Percentiles rank a stretch among this genome's conserved stretches.
phyloP scores from a whole-genome alignment of 1,140 invertebrate species.

The Euwallacea similis region DNA sequence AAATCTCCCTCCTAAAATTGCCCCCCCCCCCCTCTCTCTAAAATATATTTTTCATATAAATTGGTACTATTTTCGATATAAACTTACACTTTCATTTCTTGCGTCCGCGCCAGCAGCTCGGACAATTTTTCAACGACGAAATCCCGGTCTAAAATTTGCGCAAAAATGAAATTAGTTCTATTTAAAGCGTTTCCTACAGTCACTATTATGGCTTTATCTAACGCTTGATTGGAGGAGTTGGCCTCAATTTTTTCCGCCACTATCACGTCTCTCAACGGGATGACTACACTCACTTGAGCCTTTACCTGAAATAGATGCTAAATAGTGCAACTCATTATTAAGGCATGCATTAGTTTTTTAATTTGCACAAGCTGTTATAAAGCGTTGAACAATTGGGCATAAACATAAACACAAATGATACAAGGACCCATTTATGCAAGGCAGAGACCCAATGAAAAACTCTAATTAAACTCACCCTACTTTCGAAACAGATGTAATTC shows the following conservation, averaged over 20 bases:
- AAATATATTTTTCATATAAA: too few species aligned
- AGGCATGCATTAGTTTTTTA: too few species aligned
- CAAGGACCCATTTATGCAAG: too few species aligned
- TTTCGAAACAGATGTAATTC: slow-evolving; percentile 96
- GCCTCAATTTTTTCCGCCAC: slow-evolving; percentile 74
- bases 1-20: too few species aligned
- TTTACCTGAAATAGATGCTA: slow-evolving; percentile 64
- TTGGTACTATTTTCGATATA: not conserved
- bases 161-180: slow-evolving; percentile 85
- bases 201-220: slow-evolving; percentile 84
- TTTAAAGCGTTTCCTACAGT: slow-evolving; percentile 73
- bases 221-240: slow-evolving; percentile 59
- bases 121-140: slow-evolving; percentile 89
- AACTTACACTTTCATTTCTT: slow-evolving; percentile 41
- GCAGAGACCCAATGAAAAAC: not conserved
- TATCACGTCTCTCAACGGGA: slow-evolving; percentile 81
- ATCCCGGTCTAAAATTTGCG: slow-evolving; percentile 84
- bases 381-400: too few species aligned
- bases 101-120: slow-evolving; percentile 62
- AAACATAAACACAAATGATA: too few species aligned
- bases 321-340: slow-evolving; percentile 16
- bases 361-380: too few species aligned
- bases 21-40: too few species aligned
- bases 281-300: slow-evolving; percentile 81
- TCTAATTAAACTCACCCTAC: slow-evolving; percentile 68